These are phyloP conservation scores for Mastacembelus armatus DNA, from an alignment of 2,797 vertebrate species.

Conservation along the genomic window DNA sequence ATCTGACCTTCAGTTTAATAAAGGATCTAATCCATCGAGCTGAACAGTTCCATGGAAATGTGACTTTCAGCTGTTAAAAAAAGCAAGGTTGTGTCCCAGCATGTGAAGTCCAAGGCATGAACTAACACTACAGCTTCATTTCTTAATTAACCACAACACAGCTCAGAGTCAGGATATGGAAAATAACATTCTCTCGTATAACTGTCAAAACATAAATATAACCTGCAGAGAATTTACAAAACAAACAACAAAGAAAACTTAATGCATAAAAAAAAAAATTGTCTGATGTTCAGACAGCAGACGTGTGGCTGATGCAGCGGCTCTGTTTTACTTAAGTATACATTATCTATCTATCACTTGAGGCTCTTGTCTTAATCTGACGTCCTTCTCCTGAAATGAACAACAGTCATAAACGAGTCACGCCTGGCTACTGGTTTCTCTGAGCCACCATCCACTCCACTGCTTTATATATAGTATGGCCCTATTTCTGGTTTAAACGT, in stretches of 20 bases:
- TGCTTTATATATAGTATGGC: not conserved
- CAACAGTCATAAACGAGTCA: not conserved
- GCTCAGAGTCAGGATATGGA: not conserved
- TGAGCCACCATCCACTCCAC: not conserved
- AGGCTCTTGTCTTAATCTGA: not conserved
- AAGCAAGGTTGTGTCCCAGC: not conserved
- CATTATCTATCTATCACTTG: not conserved
- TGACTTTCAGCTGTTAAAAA: not conserved
- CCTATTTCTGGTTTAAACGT: not conserved
- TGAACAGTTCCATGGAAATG: not conserved
- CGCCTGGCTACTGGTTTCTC: not conserved
- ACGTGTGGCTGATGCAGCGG: not conserved
- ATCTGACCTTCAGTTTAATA: not conserved
- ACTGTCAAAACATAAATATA: not conserved
- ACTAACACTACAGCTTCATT: not conserved
- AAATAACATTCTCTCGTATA: not conserved
- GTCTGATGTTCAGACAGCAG: not conserved
- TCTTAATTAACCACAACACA: slow-evolving; percentile 27
- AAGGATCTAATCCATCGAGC: not conserved
- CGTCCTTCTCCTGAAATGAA: not conserved
- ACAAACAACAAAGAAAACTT: no score
- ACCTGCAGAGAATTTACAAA: not conserved
- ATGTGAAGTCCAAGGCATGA: not conserved
- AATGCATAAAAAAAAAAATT: not conserved
- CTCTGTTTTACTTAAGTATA: slow-evolving; percentile 1